Base-by-base conservation (phyloP, 2,797 vertebrate genomes). In the Helarctos malayanus region DNA sequence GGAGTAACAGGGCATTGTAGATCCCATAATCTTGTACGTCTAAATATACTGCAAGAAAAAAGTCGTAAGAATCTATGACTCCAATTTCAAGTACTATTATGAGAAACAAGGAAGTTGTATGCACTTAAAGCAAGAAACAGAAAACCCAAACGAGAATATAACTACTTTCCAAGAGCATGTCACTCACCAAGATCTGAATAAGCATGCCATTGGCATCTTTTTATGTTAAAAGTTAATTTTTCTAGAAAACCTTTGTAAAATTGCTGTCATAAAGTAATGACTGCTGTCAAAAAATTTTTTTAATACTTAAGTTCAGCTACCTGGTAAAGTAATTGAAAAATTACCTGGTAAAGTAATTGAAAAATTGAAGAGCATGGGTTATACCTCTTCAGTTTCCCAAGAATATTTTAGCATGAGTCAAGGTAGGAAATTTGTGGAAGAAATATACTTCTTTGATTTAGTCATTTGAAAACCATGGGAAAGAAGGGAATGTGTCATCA, bases 11-110 rank as follows among this genome's bases (percentile, higher is more conserved):
- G 45, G 14, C 6, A 21, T 41, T 49, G 7, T 32, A 41, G 41
- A 56, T 63, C 25, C 25, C 1, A 13, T 63, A 65, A 52, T 73
- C n/a, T 83, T 73, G 1, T 79, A 82, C 61, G 16, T 94, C n/a
- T 86, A 89, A 91, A 81, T 89, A 57, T 65, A 87, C 29, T 56
- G 7, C 47, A 92, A 89, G 76, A 78, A 95, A 71, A 84, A 95
- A 52, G 35, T 38, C 13, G 10, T 57, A 71, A 59, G 81, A 89
- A 63, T 91, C 59, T 90, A 32, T 92, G 52, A 81, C 23, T 87
- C n/a, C 21, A 91, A 63, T 80, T 92, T 83, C 54, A 96, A 76
- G 27, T 80, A 69, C 25, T 91, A 7, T 49, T 32, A 47, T 7
- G 32, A 83, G 92, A 91, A 88, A 92, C 12, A 88, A 80, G 38